phyloP scores from a whole-genome alignment of 2,888 invertebrate species.

The Idaea straminata region DNA sequence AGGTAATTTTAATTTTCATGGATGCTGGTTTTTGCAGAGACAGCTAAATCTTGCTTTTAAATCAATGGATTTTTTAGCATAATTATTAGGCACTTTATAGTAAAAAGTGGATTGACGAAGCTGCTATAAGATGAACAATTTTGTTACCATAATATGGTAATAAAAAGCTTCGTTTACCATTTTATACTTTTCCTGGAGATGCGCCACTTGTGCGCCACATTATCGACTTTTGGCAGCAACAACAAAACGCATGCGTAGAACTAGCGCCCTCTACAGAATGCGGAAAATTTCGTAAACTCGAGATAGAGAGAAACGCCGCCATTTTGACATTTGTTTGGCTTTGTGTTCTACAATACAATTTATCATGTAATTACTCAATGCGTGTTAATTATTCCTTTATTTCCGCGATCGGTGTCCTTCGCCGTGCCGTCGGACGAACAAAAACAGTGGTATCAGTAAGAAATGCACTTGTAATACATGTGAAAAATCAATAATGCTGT shows the following conservation, averaged over 20 bases:
- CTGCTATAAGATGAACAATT: no score
- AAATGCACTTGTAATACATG: constrained; percentile 46
- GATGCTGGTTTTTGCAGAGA: no score
- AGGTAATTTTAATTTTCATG: no score
- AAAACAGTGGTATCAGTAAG: constrained; percentile 41
- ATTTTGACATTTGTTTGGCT: constrained; percentile 81
- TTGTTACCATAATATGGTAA: no score
- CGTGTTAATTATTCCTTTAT: constrained; percentile 40
- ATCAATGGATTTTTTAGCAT: no score
- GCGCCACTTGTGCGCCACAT: constrained; percentile 13
- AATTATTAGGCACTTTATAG: no score
- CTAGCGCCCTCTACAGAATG: constrained; percentile 61
- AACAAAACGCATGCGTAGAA: constrained; percentile 65
- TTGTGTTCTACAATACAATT: constrained; percentile 65
- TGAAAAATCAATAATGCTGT: constrained; percentile 69
- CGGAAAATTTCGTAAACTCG: constrained; percentile 32
- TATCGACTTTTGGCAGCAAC: constrained; percentile 51
- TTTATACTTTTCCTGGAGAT: not conserved
- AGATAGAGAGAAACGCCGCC: constrained; percentile 65
- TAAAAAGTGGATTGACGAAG: no score
- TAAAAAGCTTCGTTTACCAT: no score
- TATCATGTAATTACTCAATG: constrained; percentile 59
- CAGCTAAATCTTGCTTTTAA: no score
- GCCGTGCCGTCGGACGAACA: constrained; percentile 35
- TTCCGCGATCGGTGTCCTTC: constrained; percentile 40